These are phyloP conservation scores for Caerostris extrusa DNA, from an alignment of 1,140 invertebrate genomes.

Conservation along the genomic window DNA sequence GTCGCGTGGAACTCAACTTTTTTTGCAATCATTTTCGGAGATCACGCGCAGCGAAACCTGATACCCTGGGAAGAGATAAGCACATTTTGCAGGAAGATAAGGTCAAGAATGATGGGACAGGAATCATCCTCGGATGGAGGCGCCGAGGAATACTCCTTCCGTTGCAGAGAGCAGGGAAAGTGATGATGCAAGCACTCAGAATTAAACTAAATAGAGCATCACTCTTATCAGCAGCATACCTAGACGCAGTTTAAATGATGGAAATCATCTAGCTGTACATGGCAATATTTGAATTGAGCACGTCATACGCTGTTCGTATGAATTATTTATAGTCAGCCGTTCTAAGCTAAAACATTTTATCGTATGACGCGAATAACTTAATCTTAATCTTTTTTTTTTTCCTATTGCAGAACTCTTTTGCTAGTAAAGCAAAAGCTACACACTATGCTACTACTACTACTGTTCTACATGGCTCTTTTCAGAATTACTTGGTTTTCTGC, in stretches of 20 bases:
- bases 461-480: no score
- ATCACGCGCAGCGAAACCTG: not conserved
- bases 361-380: no score
- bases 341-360: no score
- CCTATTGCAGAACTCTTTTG: no score
- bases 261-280: not conserved
- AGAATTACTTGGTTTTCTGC: no score
- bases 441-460: no score
- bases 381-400: no score
- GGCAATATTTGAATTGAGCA: no score
- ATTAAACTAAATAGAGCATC: not conserved
- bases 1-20: no score
- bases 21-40: no score
- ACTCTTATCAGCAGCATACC: not conserved
- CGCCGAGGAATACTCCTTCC: not conserved
- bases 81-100: not conserved
- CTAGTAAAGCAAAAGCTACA: no score
- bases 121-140: not conserved
- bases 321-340: not conserved
- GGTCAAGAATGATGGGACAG: conserved; percentile 9
- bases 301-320: no score
- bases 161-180: not conserved
- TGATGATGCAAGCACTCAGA: not conserved
- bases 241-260: not conserved
- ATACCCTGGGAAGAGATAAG: conserved; percentile 31